Conservation (phyloP, 2,797 vertebrate species). For the Melanotaenia trifasciata region DNA sequence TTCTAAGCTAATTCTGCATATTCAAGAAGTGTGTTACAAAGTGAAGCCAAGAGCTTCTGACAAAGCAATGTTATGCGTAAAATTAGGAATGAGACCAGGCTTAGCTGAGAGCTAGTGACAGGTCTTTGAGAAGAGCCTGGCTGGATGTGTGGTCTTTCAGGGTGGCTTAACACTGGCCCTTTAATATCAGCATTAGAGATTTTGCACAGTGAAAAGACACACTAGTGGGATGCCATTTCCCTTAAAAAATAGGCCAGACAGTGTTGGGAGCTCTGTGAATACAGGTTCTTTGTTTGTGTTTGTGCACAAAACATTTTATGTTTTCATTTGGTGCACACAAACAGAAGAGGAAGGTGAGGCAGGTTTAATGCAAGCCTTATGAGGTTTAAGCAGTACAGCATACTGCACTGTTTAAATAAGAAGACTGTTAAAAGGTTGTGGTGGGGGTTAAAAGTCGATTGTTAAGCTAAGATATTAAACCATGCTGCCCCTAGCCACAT, state of each 20-base stretch:
- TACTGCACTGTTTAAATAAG: slow-evolving; percentile 32
- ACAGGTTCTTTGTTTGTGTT: slow-evolving; percentile 25
- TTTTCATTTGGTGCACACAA: slow-evolving; percentile 39
- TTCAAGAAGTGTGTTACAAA: neutral
- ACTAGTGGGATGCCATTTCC: slow-evolving; percentile 33
- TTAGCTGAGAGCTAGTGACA: slow-evolving; percentile 58
- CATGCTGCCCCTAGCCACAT: neutral
- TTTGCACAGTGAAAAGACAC: slow-evolving; percentile 32
- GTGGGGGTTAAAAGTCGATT: slow-evolving; percentile 50
- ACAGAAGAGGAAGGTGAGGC: slow-evolving; percentile 29
- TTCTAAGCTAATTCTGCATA: neutral
- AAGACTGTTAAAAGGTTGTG: slow-evolving; percentile 50
- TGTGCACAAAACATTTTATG: slow-evolving; percentile 40
- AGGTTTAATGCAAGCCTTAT: slow-evolving; percentile 23
- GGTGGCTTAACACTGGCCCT: slow-evolving; percentile 42
- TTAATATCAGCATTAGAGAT: slow-evolving; percentile 52
- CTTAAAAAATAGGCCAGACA: slow-evolving; percentile 18
- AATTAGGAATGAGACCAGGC: slow-evolving; percentile 16
- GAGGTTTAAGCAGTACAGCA: slow-evolving; percentile 9
- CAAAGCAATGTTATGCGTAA: neutral
- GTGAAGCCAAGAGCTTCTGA: neutral
- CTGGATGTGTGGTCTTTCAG: slow-evolving; percentile 34
- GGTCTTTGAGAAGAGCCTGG: slow-evolving; percentile 30
- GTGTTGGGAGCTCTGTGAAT: slow-evolving; percentile 14
- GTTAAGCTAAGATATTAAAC: slow-evolving; percentile 42